phyloP scores from a whole-genome alignment of 2,888 invertebrate genomes.

The Sinhomidia bicolor region DNA sequence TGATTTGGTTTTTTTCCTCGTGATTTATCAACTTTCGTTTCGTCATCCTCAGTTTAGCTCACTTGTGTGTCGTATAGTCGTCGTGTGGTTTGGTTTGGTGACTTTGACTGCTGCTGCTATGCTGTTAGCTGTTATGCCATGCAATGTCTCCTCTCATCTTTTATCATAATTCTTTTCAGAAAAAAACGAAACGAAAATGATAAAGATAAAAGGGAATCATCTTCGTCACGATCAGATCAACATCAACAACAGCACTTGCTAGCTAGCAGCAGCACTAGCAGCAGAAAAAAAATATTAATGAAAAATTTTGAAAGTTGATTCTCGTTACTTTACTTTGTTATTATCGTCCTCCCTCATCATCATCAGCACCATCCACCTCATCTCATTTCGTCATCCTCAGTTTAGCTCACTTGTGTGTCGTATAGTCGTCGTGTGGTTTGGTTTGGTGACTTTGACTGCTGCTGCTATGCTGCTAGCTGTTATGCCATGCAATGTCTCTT shows the following conservation, averaged over 20 bases:
- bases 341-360: too few relatives aligned
- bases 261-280: neutral
- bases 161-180: neutral
- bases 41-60: slow-evolving; percentile 38
- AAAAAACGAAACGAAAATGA: slow-evolving; percentile 20
- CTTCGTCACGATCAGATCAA: slow-evolving; percentile 62
- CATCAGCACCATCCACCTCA: neutral
- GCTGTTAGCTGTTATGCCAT: neutral
- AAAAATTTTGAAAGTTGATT: slow-evolving; percentile 29
- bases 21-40: slow-evolving; percentile 59
- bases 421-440: neutral
- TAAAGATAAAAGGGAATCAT: slow-evolving; percentile 51
- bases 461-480: neutral
- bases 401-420: neutral
- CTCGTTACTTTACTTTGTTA: neutral
- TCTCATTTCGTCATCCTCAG: neutral
- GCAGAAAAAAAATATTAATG: neutral
- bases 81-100: slow-evolving; percentile 16
- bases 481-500: neutral
- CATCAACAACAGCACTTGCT: neutral
- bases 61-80: neutral
- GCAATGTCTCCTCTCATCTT: neutral
- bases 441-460: slow-evolving; percentile 36
- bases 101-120: neutral
- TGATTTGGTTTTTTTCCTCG: slow-evolving; percentile 32